phyloP scores from a whole-genome alignment of 2,113 vertebrate species.

The Neolamprologus modestus region DNA sequence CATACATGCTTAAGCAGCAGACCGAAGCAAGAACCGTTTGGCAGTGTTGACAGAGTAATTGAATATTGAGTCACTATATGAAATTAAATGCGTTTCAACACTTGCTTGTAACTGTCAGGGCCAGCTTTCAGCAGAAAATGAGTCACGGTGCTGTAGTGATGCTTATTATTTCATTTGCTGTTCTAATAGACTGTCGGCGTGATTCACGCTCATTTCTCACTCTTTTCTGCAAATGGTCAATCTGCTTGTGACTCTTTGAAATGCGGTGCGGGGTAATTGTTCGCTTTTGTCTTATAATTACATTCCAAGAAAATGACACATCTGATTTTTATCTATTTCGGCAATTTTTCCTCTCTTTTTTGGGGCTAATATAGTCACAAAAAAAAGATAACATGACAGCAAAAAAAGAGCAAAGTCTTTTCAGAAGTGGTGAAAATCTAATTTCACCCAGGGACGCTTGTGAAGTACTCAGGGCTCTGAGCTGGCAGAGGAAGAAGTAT shows the following conservation, averaged over 20 bases:
- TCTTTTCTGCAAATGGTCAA: slow-evolving; percentile 29
- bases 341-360: background rate
- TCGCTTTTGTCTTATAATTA: slow-evolving; percentile 35
- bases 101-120: background rate
- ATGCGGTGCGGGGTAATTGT: background rate
- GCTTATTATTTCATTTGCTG: slow-evolving; percentile 36
- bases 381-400: background rate
- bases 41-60: background rate
- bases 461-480: slow-evolving; percentile 30
- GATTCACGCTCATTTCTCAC: slow-evolving; percentile 24
- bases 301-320: slow-evolving; percentile 8
- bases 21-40: background rate
- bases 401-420: slow-evolving; percentile 20
- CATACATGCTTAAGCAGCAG: background rate
- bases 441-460: slow-evolving; percentile 38
- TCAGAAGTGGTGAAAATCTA: slow-evolving; percentile 47
- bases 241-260: slow-evolving; percentile 23
- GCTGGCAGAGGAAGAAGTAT: slow-evolving; percentile 40
- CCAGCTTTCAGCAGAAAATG: slow-evolving; percentile 14
- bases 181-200: slow-evolving; percentile 17
- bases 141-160: background rate
- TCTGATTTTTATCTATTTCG: slow-evolving; percentile 3
- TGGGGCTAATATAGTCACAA: background rate
- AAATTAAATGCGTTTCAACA: background rate
- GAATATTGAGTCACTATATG: background rate